These are phyloP conservation scores for Thunnus maccoyii DNA, from an alignment of 2,113 vertebrate species.

Conservation along the genomic window DNA sequence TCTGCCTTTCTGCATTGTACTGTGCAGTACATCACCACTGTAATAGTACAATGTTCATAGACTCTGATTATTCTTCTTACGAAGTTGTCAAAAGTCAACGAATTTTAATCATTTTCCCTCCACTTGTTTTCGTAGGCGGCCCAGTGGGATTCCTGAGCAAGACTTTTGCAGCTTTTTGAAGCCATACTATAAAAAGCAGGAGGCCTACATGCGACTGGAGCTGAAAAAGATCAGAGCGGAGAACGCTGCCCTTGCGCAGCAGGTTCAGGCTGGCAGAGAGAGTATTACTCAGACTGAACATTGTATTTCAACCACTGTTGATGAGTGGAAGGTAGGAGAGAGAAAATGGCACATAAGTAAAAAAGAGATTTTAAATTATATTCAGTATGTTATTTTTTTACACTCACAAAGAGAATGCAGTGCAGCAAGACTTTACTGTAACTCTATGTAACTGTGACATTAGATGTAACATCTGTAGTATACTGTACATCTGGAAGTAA, in stretches of 20 bases:
- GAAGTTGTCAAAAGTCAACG: not conserved
- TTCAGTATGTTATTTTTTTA: not conserved
- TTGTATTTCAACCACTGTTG: conserved; percentile 73
- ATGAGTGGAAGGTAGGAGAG: conserved; percentile 83
- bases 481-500: not conserved
- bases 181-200: conserved; percentile 83
- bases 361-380: not conserved
- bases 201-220: conserved; percentile 77
- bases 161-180: conserved; percentile 84
- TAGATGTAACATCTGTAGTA: no score
- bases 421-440: no score
- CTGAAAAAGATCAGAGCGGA: conserved; percentile 81
- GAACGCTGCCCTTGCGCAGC: conserved; percentile 79
- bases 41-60: no score
- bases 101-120: not conserved
- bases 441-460: no score
- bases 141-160: conserved; percentile 83
- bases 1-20: not conserved
- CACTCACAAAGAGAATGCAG: not conserved
- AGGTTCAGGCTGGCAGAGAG: conserved; percentile 79
- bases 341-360: not conserved
- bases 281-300: conserved; percentile 74
- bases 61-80: not conserved
- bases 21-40: not conserved
- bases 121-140: conserved; percentile 75